phyloP scores from a whole-genome alignment of 53 echinoderm and acorn worm genomes.

The Apostichopus leukothele region DNA sequence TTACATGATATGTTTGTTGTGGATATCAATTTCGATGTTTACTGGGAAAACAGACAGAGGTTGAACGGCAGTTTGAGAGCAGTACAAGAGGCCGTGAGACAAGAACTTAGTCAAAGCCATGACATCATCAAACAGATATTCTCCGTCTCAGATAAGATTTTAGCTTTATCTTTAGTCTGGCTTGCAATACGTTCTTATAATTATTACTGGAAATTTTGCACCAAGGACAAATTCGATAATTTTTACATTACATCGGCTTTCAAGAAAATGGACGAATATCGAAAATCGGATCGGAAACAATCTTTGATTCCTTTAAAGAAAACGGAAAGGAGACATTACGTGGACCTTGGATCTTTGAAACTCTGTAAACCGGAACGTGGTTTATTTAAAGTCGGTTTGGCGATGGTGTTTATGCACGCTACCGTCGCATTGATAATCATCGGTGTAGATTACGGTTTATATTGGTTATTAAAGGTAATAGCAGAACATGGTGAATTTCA shows the following conservation, averaged over 20 bases:
- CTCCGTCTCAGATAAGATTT: constrained; percentile 71
- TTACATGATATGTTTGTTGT: constrained; percentile 55
- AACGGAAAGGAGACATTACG: constrained; percentile 64
- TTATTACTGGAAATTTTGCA: constrained; percentile 82
- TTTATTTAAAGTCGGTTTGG: constrained; percentile 72
- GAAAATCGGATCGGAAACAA: constrained; percentile 55
- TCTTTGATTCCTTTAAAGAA: constrained; percentile 81
- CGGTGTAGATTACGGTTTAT: constrained; percentile 78
- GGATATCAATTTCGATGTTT: constrained; percentile 71
- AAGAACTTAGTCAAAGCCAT: constrained; percentile 66
- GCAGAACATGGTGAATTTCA: constrained; percentile 70
- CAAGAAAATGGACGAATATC: constrained; percentile 67
- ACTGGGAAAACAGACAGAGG: constrained; percentile 70
- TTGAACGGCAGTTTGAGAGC: constrained; percentile 63
- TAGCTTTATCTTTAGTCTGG: constrained; percentile 80
- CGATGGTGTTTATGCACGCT: constrained; percentile 73
- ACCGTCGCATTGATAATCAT: constrained; percentile 73
- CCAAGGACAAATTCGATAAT: constrained; percentile 88
- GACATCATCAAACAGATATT: constrained; percentile 61
- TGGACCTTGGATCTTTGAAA: constrained; percentile 68
- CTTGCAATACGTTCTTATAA: constrained; percentile 70
- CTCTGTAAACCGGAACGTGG: constrained; percentile 77
- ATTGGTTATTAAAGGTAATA: constrained; percentile 67
- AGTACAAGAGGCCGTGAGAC: constrained; percentile 67
- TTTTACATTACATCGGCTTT: constrained; percentile 81